Conservation (phyloP, 2,113 vertebrate genomes). For the Euleptes europaea region DNA sequence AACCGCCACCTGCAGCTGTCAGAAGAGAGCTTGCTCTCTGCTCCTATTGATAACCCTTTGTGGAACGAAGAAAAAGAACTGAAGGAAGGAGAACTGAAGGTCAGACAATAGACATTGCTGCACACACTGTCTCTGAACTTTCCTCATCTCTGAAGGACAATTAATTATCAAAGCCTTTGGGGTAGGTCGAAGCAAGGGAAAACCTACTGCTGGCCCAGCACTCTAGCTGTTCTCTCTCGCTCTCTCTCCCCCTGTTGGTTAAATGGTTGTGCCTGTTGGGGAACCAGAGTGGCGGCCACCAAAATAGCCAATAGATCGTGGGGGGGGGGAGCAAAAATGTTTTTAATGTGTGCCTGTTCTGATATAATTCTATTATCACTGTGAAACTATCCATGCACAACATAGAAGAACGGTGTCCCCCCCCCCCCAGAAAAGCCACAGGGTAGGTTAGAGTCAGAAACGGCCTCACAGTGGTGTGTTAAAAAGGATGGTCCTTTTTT, state of each 20-base stretch:
- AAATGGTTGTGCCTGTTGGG: conserved; percentile 76
- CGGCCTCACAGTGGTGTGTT: conserved; percentile 81
- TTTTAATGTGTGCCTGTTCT: conserved; percentile 79
- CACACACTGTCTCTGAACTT: conserved; percentile 83
- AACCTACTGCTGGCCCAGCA: conserved; percentile 71
- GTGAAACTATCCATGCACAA: conserved; percentile 86
- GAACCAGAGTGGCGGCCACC: conserved; percentile 70
- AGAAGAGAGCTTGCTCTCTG: conserved; percentile 72
- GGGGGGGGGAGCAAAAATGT: conserved; percentile 73
- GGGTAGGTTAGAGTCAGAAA: conserved; percentile 84
- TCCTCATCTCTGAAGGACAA: conserved; percentile 85
- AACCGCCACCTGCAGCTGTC: conserved; percentile 75
- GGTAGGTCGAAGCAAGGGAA: conserved; percentile 82
- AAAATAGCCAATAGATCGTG: conserved; percentile 76
- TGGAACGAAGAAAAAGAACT: conserved; percentile 75
- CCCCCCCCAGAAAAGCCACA: conserved; percentile 78
- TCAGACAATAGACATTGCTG: conserved; percentile 84
- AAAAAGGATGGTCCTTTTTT: conserved; percentile 83
- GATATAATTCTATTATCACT: conserved; percentile 84
- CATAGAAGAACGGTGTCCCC: conserved; percentile 79
- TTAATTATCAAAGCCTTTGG: conserved; percentile 89
- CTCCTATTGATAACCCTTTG: conserved; percentile 85
- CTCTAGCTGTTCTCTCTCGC: conserved; percentile 61
- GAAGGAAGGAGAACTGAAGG: conserved; percentile 80
- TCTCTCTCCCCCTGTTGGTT: conserved; percentile 67